Evolutionary conservation across 2,113 vertebrate species (phyloP), one percentile per base, ranked within the genome.

Genomic region (Catharus bicknelli): DNA sequence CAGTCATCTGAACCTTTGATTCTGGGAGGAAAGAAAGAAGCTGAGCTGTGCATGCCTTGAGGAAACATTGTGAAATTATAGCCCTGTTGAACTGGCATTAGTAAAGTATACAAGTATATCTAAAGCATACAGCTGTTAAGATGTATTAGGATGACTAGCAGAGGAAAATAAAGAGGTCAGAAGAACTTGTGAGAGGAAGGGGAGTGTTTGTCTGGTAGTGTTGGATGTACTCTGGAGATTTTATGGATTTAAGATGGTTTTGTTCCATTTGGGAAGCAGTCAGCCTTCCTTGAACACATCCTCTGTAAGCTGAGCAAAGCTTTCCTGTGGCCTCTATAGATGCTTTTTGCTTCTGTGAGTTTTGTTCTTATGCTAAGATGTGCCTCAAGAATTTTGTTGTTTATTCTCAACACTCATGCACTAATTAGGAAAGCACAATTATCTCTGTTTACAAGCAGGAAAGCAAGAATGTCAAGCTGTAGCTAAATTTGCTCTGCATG

Each of bases 371-470:
- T 8, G 12, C 45, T 63, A 51, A 40, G 25, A 51, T 77, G 48
- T 51, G n/a, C 30, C 68, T 93, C 68, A 63, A 59, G 40, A 86
- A 77, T 59, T 88, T 86, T 73, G 51, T 19, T 89, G 57, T 91
- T 93, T 91, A 62, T 83, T 86, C 27, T 74, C 43, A 59, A 75
- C 19, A 59, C 21, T 85, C n/a, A 58, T 29, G 10, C 48, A 51
- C 80, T 89, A 90, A 79, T 93, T 95, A 83, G 32, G 63, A 63
- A 93, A 86, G 34, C 69, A 48, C 2, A 11, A 62, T 83, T 88
- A 74, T 88, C 63, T 80, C 47, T 83, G 29, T 80, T 91, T 80
- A 62, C 59, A 59, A 70, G 80, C 36, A 86, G 79, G 16, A 74
- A 83, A 74, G 13, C 53, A 83, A 61, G 72, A 84, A 30, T 92